Evolutionary conservation across 2,888 invertebrate species (phyloP), one percentile per base, ranked within the genome.

Genomic region (Zygothrica quintamaculata): DNA sequence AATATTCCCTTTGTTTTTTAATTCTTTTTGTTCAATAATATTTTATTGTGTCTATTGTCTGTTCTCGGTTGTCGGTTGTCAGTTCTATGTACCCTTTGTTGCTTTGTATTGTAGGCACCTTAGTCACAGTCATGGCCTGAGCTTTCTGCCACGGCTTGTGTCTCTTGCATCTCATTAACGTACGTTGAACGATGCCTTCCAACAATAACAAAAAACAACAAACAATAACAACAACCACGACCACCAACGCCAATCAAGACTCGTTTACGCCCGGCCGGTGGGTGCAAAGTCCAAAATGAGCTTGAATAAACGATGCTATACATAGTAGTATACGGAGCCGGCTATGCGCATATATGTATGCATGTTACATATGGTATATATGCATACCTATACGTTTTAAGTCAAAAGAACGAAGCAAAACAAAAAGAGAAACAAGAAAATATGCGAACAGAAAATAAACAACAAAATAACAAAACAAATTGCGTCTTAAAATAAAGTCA

Each of bases 201-300:
- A 31, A 34, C 29, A 55, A 39, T n/a, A 42, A n/a, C n/a, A 12
- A 39, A 42, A 34, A 9, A 40, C n/a, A 26, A 58, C 58, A 13
- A 50, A 42, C 31, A 61, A 42, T 7, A 61, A 43, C 53, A 59
- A 50, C 46, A 48, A 65, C n/a, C 34, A 39, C 31, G 56, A 31
- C 48, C 47, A 42, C 13, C 52, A 61, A 53, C 58, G 77, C 53
- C 74, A 81, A 86, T 86, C 87, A 81, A 81, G 87, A 84, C 87
- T 86, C 53, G 87, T 85, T 87, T 84, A 61, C 64, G 52, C 67
- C 48, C 60, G 39, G 34, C 53, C 48, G 48, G 52, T 48, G 73
- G 58, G 89, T 72, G 46, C 88, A 88, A 88, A 88, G 89, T 88
- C 88, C 89, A 89, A 15, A 31, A 22, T 72, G 64, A 59, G 58